A percentile compares a stretch with the other conserved stretches of the same genome.
Evolutionary conservation across 2,888 invertebrate genomes (phyloP).

Genomic region (Polydrusus tereticollis): DNA sequence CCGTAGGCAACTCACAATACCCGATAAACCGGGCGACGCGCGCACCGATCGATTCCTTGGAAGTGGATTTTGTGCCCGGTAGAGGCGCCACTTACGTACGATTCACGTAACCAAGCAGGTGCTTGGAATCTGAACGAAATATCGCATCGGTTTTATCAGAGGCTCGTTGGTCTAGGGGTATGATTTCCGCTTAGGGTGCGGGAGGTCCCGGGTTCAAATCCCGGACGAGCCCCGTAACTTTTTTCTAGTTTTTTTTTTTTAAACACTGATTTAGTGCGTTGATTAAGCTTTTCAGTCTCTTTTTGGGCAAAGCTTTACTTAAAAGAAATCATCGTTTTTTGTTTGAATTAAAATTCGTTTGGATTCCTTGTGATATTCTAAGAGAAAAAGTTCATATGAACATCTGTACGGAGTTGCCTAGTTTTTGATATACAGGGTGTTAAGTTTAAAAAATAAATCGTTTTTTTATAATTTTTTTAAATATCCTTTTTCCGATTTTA

Average conservation of each 20-base stretch:
- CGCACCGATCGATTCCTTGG: not conserved
- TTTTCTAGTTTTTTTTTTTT: conserved; percentile 48
- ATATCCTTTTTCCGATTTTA: too few relatives aligned
- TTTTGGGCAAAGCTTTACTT: too few relatives aligned
- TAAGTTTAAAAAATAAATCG: too few relatives aligned
- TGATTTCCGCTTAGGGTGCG: conserved; percentile 78
- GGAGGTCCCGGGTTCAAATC: conserved; percentile 73
- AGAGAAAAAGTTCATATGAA: too few relatives aligned
- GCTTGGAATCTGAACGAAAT: not conserved
- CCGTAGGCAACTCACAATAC: not conserved
- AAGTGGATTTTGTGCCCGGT: not conserved
- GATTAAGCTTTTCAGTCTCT: too few relatives aligned
- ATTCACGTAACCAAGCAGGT: not conserved
- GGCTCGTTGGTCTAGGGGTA: conserved; percentile 79
- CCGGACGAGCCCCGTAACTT: conserved; percentile 69
- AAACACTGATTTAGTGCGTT: too few relatives aligned
- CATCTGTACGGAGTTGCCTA: too few relatives aligned
- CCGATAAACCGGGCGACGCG: not conserved
- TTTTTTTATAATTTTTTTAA: too few relatives aligned
- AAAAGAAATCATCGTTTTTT: too few relatives aligned
- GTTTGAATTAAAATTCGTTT: too few relatives aligned
- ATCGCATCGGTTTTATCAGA: not conserved
- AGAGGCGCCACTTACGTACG: not conserved
- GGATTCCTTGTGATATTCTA: too few relatives aligned
- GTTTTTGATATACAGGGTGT: too few relatives aligned